Conservation (phyloP, 2,113 vertebrate species). For the Salvator merianae region DNA sequence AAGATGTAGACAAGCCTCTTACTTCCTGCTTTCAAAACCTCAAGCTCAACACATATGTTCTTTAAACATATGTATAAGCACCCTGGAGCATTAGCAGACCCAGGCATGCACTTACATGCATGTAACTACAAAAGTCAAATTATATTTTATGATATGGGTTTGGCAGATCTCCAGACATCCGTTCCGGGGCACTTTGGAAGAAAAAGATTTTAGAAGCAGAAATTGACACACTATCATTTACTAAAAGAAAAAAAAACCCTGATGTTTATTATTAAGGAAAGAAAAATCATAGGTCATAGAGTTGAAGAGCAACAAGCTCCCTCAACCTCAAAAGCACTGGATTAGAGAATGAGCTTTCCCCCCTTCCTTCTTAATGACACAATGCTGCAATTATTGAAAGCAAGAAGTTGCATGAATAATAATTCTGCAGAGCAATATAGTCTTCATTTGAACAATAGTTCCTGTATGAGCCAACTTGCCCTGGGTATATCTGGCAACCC, state of each 20-base stretch:
- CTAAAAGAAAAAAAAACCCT: neutral
- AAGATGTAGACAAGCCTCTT: constrained; percentile 1
- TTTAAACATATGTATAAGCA: neutral
- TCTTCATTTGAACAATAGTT: neutral
- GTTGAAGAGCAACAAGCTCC: neutral
- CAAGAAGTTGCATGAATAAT: neutral
- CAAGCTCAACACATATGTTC: neutral
- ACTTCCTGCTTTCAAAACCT: neutral
- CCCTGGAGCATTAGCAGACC: neutral
- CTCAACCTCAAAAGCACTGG: neutral
- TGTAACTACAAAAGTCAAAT: neutral
- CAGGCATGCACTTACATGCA: neutral
- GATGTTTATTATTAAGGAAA: neutral
- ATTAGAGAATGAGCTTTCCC: neutral
- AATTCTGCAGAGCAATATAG: neutral
- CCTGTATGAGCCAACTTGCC: too few relatives aligned
- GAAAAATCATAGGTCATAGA: neutral
- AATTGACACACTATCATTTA: neutral
- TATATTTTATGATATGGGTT: neutral
- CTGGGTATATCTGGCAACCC: neutral
- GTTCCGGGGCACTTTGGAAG: neutral
- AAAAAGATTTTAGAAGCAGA: neutral
- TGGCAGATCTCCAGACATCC: neutral
- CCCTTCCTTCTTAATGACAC: neutral
- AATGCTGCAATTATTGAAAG: neutral